phyloP scores from a whole-genome alignment of 2,113 vertebrate species.

The Etia nguti region DNA sequence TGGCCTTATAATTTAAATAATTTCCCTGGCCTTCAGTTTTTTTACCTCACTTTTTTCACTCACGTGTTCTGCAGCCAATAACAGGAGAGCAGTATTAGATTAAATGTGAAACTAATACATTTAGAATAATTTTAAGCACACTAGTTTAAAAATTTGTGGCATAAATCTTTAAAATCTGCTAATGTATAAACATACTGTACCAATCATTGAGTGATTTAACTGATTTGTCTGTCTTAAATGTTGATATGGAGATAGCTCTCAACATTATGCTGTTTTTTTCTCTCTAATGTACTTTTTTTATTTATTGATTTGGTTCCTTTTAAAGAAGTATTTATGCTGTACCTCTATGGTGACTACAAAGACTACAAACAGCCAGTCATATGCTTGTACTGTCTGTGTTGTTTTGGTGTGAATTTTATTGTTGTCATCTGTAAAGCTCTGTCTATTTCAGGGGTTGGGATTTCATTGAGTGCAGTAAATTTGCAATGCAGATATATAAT shows the following conservation, averaged over 20 bases:
- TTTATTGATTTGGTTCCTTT: slow-evolving; percentile 43
- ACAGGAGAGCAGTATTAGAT: background rate
- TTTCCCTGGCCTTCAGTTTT: background rate
- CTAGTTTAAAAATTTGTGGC: background rate
- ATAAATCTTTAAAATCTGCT: background rate
- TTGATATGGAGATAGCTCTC: background rate
- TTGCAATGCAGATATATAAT: slow-evolving; percentile 35
- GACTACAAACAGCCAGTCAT: slow-evolving; percentile 4
- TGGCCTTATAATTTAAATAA: slow-evolving; percentile 48
- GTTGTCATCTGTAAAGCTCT: slow-evolving; percentile 30
- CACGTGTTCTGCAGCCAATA: background rate
- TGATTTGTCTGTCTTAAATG: slow-evolving; percentile 2
- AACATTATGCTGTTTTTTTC: background rate
- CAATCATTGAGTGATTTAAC: slow-evolving; percentile 8
- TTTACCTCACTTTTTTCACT: background rate
- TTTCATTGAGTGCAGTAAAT: slow-evolving; percentile 32
- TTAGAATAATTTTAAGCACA: background rate
- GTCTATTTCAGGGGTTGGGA: slow-evolving; percentile 15
- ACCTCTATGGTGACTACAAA: slow-evolving; percentile 12
- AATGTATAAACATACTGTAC: background rate
- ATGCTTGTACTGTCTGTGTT: slow-evolving; percentile 36
- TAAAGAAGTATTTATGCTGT: slow-evolving; percentile 25
- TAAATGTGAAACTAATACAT: background rate
- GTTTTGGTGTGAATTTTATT: slow-evolving; percentile 34
- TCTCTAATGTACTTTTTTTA: slow-evolving; percentile 26